Percentiles rank a stretch among this genome's conserved stretches.
These are phyloP conservation scores for Polypterus bichir DNA, from an alignment of 2,113 vertebrate genomes.

Conservation along the genomic window DNA sequence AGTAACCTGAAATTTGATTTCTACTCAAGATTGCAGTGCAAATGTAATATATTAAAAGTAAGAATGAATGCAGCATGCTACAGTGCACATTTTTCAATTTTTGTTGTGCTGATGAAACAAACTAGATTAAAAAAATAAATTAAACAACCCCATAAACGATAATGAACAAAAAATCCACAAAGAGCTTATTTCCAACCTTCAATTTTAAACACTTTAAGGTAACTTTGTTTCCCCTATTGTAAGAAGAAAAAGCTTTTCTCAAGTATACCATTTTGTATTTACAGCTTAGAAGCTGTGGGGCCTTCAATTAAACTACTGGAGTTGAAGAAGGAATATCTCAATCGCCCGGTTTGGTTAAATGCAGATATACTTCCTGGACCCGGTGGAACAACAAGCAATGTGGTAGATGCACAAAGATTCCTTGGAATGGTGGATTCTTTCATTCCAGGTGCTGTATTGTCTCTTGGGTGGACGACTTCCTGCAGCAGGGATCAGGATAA, in stretches of 20 bases:
- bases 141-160: too few species aligned
- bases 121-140: too few species aligned
- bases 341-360: conserved; percentile 70
- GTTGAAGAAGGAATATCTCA: conserved; percentile 24
- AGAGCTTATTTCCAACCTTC: too few species aligned
- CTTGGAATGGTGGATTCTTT: conserved; percentile 41
- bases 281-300: conserved; percentile 57
- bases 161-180: too few species aligned
- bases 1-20: too few species aligned
- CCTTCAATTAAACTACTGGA: conserved; percentile 60
- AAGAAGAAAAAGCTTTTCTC: not conserved
- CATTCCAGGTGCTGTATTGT: conserved; percentile 56
- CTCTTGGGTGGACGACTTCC: conserved; percentile 78
- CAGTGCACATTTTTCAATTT: too few species aligned
- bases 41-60: too few species aligned
- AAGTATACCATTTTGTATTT: conserved; percentile 1
- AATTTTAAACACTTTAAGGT: too few species aligned
- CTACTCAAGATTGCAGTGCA: too few species aligned
- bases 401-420: conserved; percentile 51
- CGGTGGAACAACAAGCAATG: conserved; percentile 34
- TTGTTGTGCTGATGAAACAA: too few species aligned
- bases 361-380: conserved; percentile 76
- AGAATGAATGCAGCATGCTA: too few species aligned
- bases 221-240: too few species aligned
- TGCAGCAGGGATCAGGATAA: conserved; percentile 32